Evolutionary conservation across 2,888 invertebrate species (phyloP), one percentile per base, ranked within the genome.

Genomic region (Onthophagus sagittarius): DNA sequence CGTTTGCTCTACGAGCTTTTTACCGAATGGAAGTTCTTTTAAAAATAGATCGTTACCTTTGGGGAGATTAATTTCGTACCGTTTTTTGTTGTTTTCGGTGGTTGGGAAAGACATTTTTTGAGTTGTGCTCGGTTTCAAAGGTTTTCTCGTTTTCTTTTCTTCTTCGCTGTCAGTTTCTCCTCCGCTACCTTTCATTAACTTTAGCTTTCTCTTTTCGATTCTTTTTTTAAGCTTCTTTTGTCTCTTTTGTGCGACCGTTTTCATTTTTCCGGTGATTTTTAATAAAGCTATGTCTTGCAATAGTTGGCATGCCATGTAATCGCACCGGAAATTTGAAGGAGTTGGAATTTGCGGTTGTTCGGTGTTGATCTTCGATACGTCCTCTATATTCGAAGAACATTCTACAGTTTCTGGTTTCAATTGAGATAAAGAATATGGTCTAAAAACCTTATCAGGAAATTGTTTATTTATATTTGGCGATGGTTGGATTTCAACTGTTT

Each of bases 251-350:
- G 67, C 72, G 71, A 75, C 53, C 71, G 70, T 14, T 72, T 71
- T 73, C 33, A 75, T 62, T 32, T 74, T 73, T 7, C 72, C 67
- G 14, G 77, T 77, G 15, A 77, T 69, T 63, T 72, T 74, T 14
- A 77, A 62, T 39, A 77, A 63, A 62, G 74, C 69, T 14, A 77
- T 72, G 64, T 77, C 77, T 62, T 77, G 77, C 3, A 77, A 15
- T 6, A 77, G 69, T 15, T 77, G 71, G 62, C 75, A 77, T 9
- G 72, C 72, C 13, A 75, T 72, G 15, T 72, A 63, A 69, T 75
- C 75, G 6, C 70, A 71, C 3, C 39, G 15, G 62, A 69, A 62
- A 9, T 69, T 64, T 14, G 63, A 31, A 11, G 9, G 53, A 15
- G 64, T 67, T 23, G 62, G 69, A 14, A 69, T 11, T 11, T 73